Percentiles rank a stretch among this genome's conserved stretches.
Conservation (phyloP, 2,113 vertebrate species). For the Sturnira hondurensis region DNA sequence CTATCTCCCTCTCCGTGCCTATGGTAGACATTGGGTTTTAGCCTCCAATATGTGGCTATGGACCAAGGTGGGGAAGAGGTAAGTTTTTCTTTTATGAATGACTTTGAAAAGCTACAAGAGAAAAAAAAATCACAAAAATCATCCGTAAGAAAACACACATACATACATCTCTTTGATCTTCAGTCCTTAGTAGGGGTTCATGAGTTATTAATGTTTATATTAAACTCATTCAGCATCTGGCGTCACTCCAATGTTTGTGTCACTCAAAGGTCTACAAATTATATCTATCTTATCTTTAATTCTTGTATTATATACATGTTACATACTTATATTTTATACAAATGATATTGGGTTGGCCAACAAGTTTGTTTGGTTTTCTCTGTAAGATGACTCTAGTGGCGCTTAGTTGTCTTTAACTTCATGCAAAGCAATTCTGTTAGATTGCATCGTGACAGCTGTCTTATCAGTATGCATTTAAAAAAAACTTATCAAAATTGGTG, state of each 20-base stretch:
- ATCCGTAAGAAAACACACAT: background rate
- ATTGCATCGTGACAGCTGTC: no score
- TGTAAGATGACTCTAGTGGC: no score
- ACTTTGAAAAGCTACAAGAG: background rate
- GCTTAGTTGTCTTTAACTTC: no score
- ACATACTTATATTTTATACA: background rate
- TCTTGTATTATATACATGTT: background rate
- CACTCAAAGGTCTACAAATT: background rate
- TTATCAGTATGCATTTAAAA: no score
- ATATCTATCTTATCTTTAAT: background rate
- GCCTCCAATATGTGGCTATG: background rate
- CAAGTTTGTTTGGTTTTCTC: no score
- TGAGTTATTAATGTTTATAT: background rate
- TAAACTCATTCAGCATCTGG: background rate
- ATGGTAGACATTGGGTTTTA: background rate
- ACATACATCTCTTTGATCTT: background rate
- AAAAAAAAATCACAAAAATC: background rate
- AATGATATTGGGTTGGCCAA: background rate
- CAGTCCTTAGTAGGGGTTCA: background rate
- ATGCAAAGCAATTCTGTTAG: no score
- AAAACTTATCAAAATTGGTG: no score
- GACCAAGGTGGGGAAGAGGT: fast-evolving
- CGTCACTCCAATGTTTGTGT: background rate
- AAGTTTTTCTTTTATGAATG: background rate
- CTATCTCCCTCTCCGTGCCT: background rate